Evolutionary conservation across 2,888 invertebrate species (phyloP).

Genomic region (Dyspetes luteomarginatus): DNA sequence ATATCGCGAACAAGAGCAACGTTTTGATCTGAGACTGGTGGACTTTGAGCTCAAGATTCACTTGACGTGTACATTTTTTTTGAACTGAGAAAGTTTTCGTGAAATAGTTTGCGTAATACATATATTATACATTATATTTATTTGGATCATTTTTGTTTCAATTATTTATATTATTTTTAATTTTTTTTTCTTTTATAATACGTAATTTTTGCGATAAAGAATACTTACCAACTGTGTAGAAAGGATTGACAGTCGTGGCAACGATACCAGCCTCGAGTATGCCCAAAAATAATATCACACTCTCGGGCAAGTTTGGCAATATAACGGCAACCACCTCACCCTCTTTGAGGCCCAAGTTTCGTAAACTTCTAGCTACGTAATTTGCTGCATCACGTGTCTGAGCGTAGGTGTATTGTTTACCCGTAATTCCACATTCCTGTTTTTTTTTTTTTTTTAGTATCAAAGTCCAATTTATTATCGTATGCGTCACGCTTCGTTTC

Average conservation of each 20-base stretch:
- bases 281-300: conserved; percentile 87
- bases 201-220: background rate
- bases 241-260: conserved; percentile 90
- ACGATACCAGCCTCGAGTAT: conserved; percentile 88
- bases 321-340: conserved; percentile 89
- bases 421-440: conserved; percentile 90
- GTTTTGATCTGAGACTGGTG: background rate
- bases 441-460: too few species aligned
- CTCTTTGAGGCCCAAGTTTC: conserved; percentile 87
- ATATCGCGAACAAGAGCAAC: background rate
- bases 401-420: conserved; percentile 89
- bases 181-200: background rate
- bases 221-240: conserved; percentile 86
- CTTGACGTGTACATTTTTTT: background rate
- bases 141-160: background rate
- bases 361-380: conserved; percentile 88
- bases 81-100: background rate
- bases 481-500: background rate
- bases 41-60: conserved; percentile 19
- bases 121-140: background rate
- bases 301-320: conserved; percentile 91
- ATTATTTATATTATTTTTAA: background rate
- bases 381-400: conserved; percentile 87
- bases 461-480: conserved; percentile 66
- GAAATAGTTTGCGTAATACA: too few species aligned